These are phyloP conservation scores for Chionodraco myersi DNA, from an alignment of 2,113 vertebrate species.

Conservation along the genomic window DNA sequence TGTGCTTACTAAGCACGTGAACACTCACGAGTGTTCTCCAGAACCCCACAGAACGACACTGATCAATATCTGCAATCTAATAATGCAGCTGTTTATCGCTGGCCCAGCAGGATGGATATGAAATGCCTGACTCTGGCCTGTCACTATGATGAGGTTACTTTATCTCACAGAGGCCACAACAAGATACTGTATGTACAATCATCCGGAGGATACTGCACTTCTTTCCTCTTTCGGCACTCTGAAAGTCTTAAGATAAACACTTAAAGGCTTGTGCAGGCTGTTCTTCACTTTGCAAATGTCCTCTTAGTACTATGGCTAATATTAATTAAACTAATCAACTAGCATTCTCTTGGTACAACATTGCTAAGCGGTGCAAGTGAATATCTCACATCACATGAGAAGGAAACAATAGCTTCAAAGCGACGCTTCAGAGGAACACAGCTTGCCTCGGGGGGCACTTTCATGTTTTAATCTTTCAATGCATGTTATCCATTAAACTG, in stretches of 20 bases:
- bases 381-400: neutral
- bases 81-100: neutral
- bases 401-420: neutral
- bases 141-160: neutral
- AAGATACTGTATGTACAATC: neutral
- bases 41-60: neutral
- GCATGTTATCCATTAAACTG: neutral
- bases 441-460: neutral
- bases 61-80: neutral
- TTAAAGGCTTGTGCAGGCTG: neutral
- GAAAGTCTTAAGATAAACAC: neutral
- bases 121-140: neutral
- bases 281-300: neutral
- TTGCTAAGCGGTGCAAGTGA: neutral
- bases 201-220: neutral
- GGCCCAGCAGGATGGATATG: neutral
- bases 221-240: neutral
- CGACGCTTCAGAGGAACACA: neutral
- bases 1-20: neutral
- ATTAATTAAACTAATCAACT: neutral
- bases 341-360: neutral
- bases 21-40: no score
- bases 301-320: neutral
- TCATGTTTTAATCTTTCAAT: neutral
- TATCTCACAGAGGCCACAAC: neutral